Evolutionary conservation across 2,888 invertebrate genomes (phyloP).

Genomic region (Vanessa cardui): DNA sequence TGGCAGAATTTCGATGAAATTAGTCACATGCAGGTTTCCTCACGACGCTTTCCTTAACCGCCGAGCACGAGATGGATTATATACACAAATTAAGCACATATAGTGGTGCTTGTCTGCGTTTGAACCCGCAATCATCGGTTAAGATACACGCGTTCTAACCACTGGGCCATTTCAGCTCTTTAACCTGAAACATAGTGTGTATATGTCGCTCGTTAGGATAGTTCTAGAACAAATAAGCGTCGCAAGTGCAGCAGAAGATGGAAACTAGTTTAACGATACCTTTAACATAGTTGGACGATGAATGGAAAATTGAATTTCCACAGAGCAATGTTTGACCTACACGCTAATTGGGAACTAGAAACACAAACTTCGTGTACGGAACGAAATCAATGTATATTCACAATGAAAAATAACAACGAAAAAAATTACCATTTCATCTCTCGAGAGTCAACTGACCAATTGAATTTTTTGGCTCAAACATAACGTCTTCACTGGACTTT

Average conservation of each 20-base stretch:
- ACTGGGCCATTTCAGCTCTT: no score
- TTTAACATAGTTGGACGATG: constrained; percentile 3
- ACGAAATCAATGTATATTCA: background rate
- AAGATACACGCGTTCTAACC: no score
- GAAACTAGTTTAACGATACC: background rate
- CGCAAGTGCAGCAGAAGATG: background rate
- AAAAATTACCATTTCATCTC: background rate
- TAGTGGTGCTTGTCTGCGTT: no score
- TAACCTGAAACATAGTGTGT: no score
- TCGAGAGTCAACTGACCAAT: background rate
- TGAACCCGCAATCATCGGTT: no score
- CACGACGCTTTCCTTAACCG: no score
- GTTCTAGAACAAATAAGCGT: background rate
- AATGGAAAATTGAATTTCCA: constrained; percentile 7
- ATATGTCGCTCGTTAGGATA: no score
- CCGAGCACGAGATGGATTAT: no score
- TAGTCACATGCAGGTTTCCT: no score
- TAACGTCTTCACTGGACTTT: no score
- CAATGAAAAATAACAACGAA: background rate
- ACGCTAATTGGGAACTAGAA: constrained; percentile 6
- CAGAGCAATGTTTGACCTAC: background rate
- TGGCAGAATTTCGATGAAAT: no score
- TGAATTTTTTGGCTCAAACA: background rate
- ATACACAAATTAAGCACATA: no score
- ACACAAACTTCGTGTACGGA: background rate